Conservation (phyloP, 2,113 vertebrate species). For the Lynx canadensis region DNA sequence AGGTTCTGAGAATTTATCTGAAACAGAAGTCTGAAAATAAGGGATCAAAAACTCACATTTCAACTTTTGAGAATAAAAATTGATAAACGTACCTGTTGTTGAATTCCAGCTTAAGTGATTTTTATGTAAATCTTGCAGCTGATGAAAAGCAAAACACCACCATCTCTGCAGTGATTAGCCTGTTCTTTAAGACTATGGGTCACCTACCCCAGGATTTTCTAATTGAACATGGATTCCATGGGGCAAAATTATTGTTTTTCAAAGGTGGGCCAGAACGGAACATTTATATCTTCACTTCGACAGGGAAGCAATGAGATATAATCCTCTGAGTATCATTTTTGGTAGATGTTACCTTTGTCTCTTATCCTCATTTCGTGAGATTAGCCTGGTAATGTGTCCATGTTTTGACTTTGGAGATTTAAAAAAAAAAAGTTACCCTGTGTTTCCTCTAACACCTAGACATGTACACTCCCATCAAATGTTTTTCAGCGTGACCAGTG, state of each 20-base stretch:
- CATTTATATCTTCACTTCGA: slow-evolving; percentile 85
- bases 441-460: slow-evolving; percentile 76
- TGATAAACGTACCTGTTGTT: slow-evolving; percentile 87
- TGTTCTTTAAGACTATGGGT: slow-evolving; percentile 85
- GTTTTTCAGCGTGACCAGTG: slow-evolving; percentile 76
- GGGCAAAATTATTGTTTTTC: slow-evolving; percentile 79
- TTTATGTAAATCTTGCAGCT: slow-evolving; percentile 86
- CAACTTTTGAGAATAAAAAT: slow-evolving; percentile 83
- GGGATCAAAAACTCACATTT: slow-evolving; percentile 71
- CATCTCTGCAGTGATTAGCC: slow-evolving; percentile 83
- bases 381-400: slow-evolving; percentile 82
- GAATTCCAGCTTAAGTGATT: slow-evolving; percentile 85
- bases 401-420: slow-evolving; percentile 69
- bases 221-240: slow-evolving; percentile 83
- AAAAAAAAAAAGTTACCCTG: slow-evolving; percentile 63
- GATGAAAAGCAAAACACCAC: slow-evolving; percentile 84
- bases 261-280: slow-evolving; percentile 81
- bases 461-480: slow-evolving; percentile 67
- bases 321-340: slow-evolving; percentile 85
- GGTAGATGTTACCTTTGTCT: slow-evolving; percentile 83
- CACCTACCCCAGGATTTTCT: slow-evolving; percentile 80
- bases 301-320: slow-evolving; percentile 83
- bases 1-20: background rate
- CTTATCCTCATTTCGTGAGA: slow-evolving; percentile 83
- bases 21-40: slow-evolving; percentile 60